These are phyloP conservation scores for Cynodonichthys magdalenae DNA, from an alignment of 2,797 vertebrate genomes.

Conservation along the genomic window DNA sequence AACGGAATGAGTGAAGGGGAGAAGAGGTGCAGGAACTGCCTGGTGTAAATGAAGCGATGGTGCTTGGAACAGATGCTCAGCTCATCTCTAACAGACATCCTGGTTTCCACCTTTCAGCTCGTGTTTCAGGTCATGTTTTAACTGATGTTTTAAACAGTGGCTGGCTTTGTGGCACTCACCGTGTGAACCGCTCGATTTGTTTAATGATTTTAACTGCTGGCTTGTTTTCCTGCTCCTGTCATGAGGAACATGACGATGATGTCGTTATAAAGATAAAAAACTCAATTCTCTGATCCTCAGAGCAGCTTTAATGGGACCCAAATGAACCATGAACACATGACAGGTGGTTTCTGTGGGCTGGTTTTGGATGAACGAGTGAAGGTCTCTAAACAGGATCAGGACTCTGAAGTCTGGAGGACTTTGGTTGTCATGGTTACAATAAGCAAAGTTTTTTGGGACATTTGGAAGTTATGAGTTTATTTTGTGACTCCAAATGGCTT, in stretches of 20 bases:
- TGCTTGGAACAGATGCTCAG: conserved; percentile 62
- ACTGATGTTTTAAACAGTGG: neutral
- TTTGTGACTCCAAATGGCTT: too few relatives aligned
- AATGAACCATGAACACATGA: conserved; percentile 6
- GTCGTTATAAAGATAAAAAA: conserved; percentile 29
- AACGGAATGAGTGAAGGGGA: conserved; percentile 45
- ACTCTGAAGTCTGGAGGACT: neutral
- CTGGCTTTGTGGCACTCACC: conserved; percentile 16
- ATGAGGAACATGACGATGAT: conserved; percentile 16
- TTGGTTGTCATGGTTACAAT: neutral
- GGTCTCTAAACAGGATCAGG: too few relatives aligned
- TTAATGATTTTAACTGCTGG: conserved; percentile 10
- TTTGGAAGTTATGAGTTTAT: too few relatives aligned
- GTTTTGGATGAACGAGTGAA: too few relatives aligned
- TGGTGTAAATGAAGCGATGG: conserved; percentile 61
- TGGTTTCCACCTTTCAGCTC: conserved; percentile 55
- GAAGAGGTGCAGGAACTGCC: neutral
- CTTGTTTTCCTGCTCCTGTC: neutral
- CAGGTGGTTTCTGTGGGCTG: neutral
- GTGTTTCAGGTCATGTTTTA: conserved; percentile 1
- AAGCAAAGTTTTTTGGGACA: neutral
- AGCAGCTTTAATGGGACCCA: neutral
- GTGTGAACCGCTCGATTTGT: conserved; percentile 2
- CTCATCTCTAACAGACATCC: conserved; percentile 50
- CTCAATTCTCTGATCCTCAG: neutral